Conservation (phyloP, 1,140 invertebrate genomes). For the Drosophila nannoptera region DNA sequence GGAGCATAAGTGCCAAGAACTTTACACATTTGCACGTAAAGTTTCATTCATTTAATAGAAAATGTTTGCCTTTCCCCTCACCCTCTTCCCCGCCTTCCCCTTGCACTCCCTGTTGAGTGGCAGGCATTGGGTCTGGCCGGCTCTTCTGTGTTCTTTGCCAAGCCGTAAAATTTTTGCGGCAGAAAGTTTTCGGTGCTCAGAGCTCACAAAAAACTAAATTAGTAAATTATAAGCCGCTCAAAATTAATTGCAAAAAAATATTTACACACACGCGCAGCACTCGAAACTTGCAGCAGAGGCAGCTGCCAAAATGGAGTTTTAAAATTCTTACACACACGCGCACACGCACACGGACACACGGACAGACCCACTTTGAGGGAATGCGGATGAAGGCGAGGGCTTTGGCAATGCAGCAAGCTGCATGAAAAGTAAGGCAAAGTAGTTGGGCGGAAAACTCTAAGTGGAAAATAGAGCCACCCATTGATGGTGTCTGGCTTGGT, state of each 20-base stretch:
- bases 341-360: constrained; percentile 36
- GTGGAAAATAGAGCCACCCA: constrained; percentile 9
- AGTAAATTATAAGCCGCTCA: constrained; percentile 78
- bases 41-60: constrained; percentile 30
- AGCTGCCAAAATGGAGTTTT: constrained; percentile 71
- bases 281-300: constrained; percentile 56
- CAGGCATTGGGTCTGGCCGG: neutral
- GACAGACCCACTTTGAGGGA: constrained; percentile 28
- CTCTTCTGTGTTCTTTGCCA: constrained; percentile 11
- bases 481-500: constrained; percentile 17
- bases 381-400: neutral
- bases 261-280: constrained; percentile 68
- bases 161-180: constrained; percentile 58
- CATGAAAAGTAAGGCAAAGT: constrained; percentile 48
- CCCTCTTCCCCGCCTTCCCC: neutral
- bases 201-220: constrained; percentile 64
- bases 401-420: constrained; percentile 44
- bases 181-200: constrained; percentile 43
- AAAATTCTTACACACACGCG: constrained; percentile 61
- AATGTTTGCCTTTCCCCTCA: constrained; percentile 15
- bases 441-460: constrained; percentile 6
- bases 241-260: constrained; percentile 78
- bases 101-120: neutral
- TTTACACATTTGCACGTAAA: constrained; percentile 45
- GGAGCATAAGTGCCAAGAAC: constrained; percentile 25